Conservation (phyloP, 1,140 invertebrate genomes). For the Neodiprion fabricii region DNA sequence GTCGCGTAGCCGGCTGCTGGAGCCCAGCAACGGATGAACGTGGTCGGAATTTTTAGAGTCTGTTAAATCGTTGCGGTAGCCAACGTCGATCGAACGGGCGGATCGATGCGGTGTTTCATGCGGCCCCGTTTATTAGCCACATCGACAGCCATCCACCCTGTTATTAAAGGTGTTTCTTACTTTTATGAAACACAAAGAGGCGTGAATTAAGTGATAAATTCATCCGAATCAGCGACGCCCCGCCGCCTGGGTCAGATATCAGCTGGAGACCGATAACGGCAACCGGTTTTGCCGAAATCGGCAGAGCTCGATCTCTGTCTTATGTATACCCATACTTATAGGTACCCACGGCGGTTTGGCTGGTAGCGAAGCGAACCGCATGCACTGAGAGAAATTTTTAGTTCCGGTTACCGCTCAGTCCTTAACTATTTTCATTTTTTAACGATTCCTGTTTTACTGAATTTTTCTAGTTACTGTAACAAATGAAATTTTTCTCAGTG, state of each 20-base stretch:
- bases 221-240: slow-evolving; percentile 9
- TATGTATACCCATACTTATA: too few species aligned
- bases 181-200: slow-evolving; percentile 60
- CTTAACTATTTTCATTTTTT: too few species aligned
- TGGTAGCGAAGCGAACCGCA: too few species aligned
- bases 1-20: too few species aligned
- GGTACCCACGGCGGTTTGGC: too few species aligned
- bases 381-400: too few species aligned
- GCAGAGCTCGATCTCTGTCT: not conserved
- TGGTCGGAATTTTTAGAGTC: slow-evolving; percentile 29
- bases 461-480: too few species aligned
- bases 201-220: slow-evolving; percentile 58
- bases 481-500: too few species aligned
- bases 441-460: too few species aligned
- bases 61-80: slow-evolving; percentile 37
- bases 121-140: slow-evolving; percentile 40
- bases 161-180: slow-evolving; percentile 61
- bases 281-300: not conserved
- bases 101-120: slow-evolving; percentile 34
- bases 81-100: slow-evolving; percentile 38
- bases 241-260: not conserved
- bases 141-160: slow-evolving; percentile 39
- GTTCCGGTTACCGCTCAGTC: too few species aligned
- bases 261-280: not conserved
- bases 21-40: slow-evolving; percentile 10